These are phyloP conservation scores for Tyrannus savana DNA, from an alignment of 2,113 vertebrate genomes.

Conservation along the genomic window DNA sequence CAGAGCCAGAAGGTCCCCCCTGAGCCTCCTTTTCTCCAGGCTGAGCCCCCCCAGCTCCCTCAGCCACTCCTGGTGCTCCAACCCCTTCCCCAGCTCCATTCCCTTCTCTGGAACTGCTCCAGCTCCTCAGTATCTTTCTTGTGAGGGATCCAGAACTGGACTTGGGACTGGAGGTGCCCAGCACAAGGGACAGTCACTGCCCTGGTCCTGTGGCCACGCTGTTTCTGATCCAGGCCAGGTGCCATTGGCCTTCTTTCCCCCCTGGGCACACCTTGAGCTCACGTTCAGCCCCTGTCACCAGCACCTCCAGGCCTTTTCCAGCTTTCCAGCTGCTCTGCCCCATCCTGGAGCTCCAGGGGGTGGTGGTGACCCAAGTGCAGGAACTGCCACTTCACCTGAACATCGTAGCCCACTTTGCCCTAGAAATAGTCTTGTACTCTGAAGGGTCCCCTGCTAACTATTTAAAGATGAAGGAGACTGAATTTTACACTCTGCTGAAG, in stretches of 20 bases:
- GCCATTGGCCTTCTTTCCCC: neutral
- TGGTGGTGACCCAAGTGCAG: neutral
- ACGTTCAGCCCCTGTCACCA: accelerated
- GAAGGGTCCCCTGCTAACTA: neutral
- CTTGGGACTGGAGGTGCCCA: neutral
- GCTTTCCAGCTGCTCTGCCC: neutral
- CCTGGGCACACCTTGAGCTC: neutral
- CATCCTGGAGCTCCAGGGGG: neutral
- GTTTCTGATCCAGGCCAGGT: neutral
- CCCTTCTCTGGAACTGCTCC: neutral
- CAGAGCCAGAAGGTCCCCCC: accelerated
- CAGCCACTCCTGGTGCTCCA: neutral
- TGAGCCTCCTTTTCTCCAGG: neutral
- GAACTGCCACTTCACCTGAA: neutral
- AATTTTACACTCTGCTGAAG: neutral
- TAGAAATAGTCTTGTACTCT: neutral
- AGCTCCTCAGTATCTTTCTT: neutral
- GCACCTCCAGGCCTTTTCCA: accelerated
- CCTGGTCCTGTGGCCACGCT: neutral
- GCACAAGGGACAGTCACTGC: neutral
- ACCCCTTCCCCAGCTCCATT: neutral
- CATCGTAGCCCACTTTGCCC: neutral
- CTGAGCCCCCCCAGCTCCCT: neutral
- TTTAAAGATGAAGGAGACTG: neutral
- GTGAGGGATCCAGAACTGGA: too few relatives aligned